Evolutionary conservation across 2,888 invertebrate genomes (phyloP).

Genomic region (Chloroclystis v-ata): DNA sequence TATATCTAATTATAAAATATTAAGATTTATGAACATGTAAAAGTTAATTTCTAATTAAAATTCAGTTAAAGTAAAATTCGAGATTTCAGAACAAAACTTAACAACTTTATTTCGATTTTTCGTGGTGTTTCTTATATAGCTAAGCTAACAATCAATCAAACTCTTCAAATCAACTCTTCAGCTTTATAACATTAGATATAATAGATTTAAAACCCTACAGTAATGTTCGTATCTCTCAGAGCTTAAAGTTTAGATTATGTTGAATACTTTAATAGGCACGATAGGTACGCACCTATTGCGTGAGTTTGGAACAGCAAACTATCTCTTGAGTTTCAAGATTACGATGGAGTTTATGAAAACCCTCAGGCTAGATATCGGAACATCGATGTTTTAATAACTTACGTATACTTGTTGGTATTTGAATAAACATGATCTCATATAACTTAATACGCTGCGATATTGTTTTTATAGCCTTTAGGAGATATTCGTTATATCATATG

Average conservation of each 20-base stretch:
- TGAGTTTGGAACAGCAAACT: slow-evolving; percentile 20
- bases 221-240: neutral
- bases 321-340: slow-evolving; percentile 18
- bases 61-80: too few relatives aligned
- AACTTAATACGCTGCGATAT: neutral
- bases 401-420: neutral
- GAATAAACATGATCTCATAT: neutral
- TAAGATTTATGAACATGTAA: too few relatives aligned
- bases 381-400: slow-evolving; percentile 8
- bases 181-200: too few relatives aligned
- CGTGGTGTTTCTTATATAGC: too few relatives aligned
- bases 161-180: neutral
- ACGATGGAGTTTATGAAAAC: slow-evolving; percentile 24
- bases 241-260: slow-evolving; percentile 8
- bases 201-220: too few relatives aligned
- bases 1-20: too few relatives aligned
- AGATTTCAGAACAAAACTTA: too few relatives aligned
- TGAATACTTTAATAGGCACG: slow-evolving; percentile 10
- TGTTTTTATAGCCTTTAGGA: too few relatives aligned
- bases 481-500: too few relatives aligned
- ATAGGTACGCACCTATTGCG: slow-evolving; percentile 2
- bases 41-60: too few relatives aligned
- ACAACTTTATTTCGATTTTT: too few relatives aligned
- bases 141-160: too few relatives aligned
- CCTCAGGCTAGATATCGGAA: slow-evolving; percentile 6